Evolutionary conservation across 2,888 invertebrate species (phyloP), one percentile per base, ranked within the genome.

Genomic region (Drosophila seclusa): DNA sequence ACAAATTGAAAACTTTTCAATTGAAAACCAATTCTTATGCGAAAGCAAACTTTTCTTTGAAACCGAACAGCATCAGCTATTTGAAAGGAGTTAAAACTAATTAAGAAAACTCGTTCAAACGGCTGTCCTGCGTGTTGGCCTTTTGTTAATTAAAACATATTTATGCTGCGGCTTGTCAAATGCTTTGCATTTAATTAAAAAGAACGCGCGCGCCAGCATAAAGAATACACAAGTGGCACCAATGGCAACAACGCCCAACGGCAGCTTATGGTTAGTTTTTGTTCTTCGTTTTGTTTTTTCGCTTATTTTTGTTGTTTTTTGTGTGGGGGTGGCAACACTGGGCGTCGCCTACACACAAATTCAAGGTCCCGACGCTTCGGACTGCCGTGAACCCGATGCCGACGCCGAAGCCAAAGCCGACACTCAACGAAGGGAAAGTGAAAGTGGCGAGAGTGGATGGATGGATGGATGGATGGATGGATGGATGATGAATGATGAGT

Each of bases 291-390:
- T 27, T 27, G 5, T n/a, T 21, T 42, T 21, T n/a, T n/a, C 8
- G 1, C 3, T n/a, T n/a, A 0, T n/a, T 10, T n/a, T 16, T 18
- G 32, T 32, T 32, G 5, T 11, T 18, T 34, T 45, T 13, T 34
- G 32, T 29, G 24, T 21, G 24, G 27, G 53, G 42, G 18, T 73
- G 62, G 48, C 66, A 76, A 45, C 63, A 18, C 61, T 50, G 78
- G 76, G 67, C 77, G 64, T 74, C 79, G 87, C 89, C 89, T 69
- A 79, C 68, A 74, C 76, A 75, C 65, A 75, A 68, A 68, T 78
- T 88, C 84, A 85, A 85, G 88, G 84, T 86, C 84, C 52, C 61
- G 62, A 66, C 75, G 65, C 57, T 67, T 74, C 77, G 82, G 65
- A 68, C 75, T 83, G 81, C 80, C 79, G 63, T 87, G 87, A 90